Evolutionary conservation across 1,140 invertebrate species (phyloP), one percentile per base, ranked within the genome.

Genomic region (Heliothis virescens): DNA sequence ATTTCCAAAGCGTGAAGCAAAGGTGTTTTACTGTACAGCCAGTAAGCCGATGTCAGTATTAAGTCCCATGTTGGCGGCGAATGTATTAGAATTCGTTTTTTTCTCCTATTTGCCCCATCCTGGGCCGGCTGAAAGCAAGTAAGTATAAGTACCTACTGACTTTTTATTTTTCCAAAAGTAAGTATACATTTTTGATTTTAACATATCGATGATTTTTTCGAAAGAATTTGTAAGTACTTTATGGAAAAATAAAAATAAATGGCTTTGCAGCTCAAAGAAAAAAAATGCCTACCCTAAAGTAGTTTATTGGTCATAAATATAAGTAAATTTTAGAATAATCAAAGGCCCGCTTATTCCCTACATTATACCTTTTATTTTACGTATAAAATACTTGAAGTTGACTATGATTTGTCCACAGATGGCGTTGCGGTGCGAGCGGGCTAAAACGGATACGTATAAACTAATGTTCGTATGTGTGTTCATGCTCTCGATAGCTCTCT

Each of bases 371-470:
- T 57, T 57, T 21, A 15, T 26, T 26, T 29, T 7, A 3, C 12
- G 3, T 41, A 48, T 12, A 41, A 47, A 48, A 5, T 48, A n/a
- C 18, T 3, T 47, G 18, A 67, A 48, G 48, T 52, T 53, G 21
- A 41, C 65, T 2, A n/a, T 71, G 12, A 29, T 16, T 83, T 80
- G 65, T 85, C 67, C 74, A 18, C 80, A 85, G 84, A 62, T 47
- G 67, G 67, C 67, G 67, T 29, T 29, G 16, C 67, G 67, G 67
- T 9, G 67, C 67, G 67, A 71, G 18, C 48, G 48, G 48, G 4
- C 63, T n/a, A 71, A 71, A 53, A 15, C 67, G 65, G 65, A 69
- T 69, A 69, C 65, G 48, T 71, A 71, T 71, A 71, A 71, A 71
- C 21, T 71, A 53, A 71, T 71, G 67, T 71, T 71, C 67, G 67